Evolutionary conservation across 2,113 vertebrate species (phyloP).

Genomic region (Syrmaticus mikado): DNA sequence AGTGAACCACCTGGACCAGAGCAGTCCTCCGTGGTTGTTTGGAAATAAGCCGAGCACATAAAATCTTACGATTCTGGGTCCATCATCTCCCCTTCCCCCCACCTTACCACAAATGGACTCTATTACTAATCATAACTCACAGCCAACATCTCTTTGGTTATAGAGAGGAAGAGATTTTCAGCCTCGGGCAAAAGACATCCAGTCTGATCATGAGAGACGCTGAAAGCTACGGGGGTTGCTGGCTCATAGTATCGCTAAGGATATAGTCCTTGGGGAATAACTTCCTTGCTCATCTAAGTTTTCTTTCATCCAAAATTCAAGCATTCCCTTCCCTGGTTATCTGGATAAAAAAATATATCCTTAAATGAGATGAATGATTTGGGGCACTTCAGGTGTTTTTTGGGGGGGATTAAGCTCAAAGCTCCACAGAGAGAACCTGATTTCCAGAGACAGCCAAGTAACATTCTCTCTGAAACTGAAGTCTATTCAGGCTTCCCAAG

Average conservation of each 20-base stretch:
- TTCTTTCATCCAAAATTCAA: conserved; percentile 69
- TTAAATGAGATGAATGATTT: conserved; percentile 22
- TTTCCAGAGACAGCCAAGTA: not conserved
- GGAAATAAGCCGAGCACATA: not conserved
- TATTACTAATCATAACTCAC: conserved; percentile 73
- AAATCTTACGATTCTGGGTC: conserved; percentile 57
- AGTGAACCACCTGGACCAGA: not conserved
- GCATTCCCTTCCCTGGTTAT: conserved; percentile 46
- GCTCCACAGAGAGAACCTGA: not conserved
- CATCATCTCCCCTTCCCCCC: conserved; percentile 51
- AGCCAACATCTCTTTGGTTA: conserved; percentile 69
- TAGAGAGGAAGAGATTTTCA: conserved; percentile 71
- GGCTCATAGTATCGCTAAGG: conserved; percentile 59
- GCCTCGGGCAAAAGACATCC: conserved; percentile 70
- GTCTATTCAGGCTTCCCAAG: not conserved
- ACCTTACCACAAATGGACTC: conserved; percentile 59
- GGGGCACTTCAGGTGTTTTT: not conserved
- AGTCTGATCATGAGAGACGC: conserved; percentile 73
- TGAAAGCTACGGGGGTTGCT: conserved; percentile 66
- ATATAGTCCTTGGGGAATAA: conserved; percentile 51
- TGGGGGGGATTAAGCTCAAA: not conserved
- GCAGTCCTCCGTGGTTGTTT: not conserved
- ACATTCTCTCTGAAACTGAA: not conserved
- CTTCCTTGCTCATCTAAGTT: conserved; percentile 60
- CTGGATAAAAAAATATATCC: conserved; percentile 38